Evolutionary conservation across 2,888 invertebrate species (phyloP), one percentile per base, ranked within the genome.

Genomic region (Biston stratarius): DNA sequence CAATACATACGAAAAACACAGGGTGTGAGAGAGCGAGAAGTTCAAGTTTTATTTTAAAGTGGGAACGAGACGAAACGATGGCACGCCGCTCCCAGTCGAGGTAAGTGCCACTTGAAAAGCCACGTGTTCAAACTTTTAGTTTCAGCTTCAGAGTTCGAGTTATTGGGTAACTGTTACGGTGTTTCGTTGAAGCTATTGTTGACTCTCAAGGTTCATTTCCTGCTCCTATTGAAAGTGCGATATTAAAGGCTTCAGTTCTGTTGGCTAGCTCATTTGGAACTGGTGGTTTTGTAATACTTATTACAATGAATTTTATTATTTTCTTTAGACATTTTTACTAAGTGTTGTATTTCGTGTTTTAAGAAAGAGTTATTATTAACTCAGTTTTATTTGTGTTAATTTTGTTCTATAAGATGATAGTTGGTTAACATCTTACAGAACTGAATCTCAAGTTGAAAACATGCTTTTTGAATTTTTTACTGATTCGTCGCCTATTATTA

Each of bases 11-110:
- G 38, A 64, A 70, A 77, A 77, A 81, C 52, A 81, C 86, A 87
- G 88, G 91, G 89, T 80, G 91, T 90, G 92, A 92, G 92, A 91
- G 92, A 92, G 91, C 89, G 92, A 89, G 91, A 87, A 79, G 84
- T 86, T 71, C 76, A 72, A 87, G 86, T 88, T 80, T 87, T 79
- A 70, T 67, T 88, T 77, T 87, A 90, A 92, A 92, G 94, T 93
- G 92, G 92, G 90, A 92, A 92, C 92, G 92, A 92, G 92, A 90
- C 88, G 85, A 77, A 82, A 84, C 76, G 83, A 93, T 92, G 94
- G 83, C 84, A 81, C 89, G 81, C 84, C 87, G 91, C 85, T 86
- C 82, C 84, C 86, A 84, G 78, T 70, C 83, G 89, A 92, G 94
- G 94, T 94, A 89, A 93, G 94, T 92, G 89, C 87, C 87, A 85